Base-by-base conservation (phyloP, 2,797 vertebrate species). In the Kryptolebias ocellatus region DNA sequence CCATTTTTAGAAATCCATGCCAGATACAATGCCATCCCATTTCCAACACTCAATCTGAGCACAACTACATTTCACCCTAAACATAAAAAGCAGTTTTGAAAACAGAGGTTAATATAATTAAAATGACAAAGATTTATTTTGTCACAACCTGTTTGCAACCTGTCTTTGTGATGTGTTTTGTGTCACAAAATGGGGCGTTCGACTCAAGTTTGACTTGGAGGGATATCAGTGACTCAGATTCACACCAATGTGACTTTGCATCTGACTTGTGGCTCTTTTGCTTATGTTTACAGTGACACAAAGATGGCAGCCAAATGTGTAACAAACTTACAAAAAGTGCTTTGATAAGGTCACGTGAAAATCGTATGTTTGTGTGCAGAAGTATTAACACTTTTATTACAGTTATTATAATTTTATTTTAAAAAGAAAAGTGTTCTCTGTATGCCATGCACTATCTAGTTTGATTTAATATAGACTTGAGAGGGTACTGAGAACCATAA, bases 391-490 rank as follows among this genome's bases (percentile, higher is more conserved):
- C 20, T 12, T 24, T 42, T 5, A 16, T 55, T 57, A 16, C 37
- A 62, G 17, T 44, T 28, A 18, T 20, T 28, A 12, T 37, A 16
- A 12, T 54, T 56, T 53, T 58, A 46, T 31, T 47, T 47, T 79
- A 63, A 82, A 78, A 83, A 60, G 81, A 76, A 84, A 18, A 60
- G 53, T 63, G 70, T 83, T 83, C 77, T 76, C 69, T 79, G 74
- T 80, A 42, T 42, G 39, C 39, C 11, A 14, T 42, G 14, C 37
- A 39, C 39, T 12, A 42, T 89, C 79, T 73, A 72, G 62, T 70
- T 45, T 65, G 61, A 84, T 86, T 84, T 81, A 87, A 76, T 74
- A 79, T 70, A 71, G 66, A 78, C 67, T 29, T 69, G 62, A 67
- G 64, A 66, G 65, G 70, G 61, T 46, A 81, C 83, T 76, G 56